Base-by-base conservation (phyloP, 2,113 vertebrate species). In the Chunga burmeisteri region DNA sequence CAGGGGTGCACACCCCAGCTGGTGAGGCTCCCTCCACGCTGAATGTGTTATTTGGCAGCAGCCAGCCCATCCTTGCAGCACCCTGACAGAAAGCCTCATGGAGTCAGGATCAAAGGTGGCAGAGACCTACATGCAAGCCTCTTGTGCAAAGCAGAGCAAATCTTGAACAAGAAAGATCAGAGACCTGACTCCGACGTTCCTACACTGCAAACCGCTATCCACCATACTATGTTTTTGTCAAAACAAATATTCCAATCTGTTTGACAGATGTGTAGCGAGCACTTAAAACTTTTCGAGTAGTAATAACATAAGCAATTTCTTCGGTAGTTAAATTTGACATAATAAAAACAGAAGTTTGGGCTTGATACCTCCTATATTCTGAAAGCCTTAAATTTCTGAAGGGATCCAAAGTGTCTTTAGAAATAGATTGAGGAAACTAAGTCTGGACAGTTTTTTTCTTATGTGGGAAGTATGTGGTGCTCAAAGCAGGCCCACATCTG, bases 61-160 rank as follows among this genome's bases (percentile, higher is more conserved):
- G 40, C 14, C 3, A 2, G 16, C 11, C 0, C 0, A 18, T 68
- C 47, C n/a, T 49, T 0, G 0, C 1, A 0, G 16, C 29, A 47
- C 22, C 42, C 8, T 2, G 32, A 50, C 32, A 63, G 27, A 88
- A 85, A 68, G 13, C 6, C 40, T 47, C 53, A 11, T 5, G 27
- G 42, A 93, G 18, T 7, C 20, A 16, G 61, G n/a, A 46, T 55
- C 55, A 71, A 58, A 79, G 59, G 26, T 17, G 9, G 5, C 16
- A 78, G 55, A 66, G n/a, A 81, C 21, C 22, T 42, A 8, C 10
- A 13, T 42, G 65, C 16, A 32, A 53, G 30, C 30, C 63, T 38
- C 10, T 10, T 62, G 34, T 10, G 34, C 59, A 74, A 58, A 72
- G 26, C 36, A 70, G 58, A 74, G 29, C 9, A 2, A 10, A n/a